Conservation (phyloP, 2,797 vertebrate species). For the Geotrypetes seraphini region DNA sequence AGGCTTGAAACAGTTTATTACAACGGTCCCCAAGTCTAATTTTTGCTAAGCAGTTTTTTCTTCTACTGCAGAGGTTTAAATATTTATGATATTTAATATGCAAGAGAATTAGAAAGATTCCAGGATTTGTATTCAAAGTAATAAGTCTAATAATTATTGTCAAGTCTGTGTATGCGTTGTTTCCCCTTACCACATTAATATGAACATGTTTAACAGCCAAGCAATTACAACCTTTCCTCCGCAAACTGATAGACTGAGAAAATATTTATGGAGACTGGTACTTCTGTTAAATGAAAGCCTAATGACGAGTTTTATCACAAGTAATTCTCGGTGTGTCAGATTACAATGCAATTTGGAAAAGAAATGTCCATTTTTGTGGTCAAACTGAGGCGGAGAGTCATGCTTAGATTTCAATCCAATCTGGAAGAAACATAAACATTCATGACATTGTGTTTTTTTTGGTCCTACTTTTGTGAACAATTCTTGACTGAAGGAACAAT, state of each 20-base stretch:
- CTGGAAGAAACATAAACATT: slow-evolving; percentile 16
- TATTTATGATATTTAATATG: slow-evolving; percentile 33
- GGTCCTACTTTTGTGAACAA: slow-evolving; percentile 7
- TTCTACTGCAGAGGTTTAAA: slow-evolving; percentile 29
- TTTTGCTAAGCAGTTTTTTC: too few species aligned
- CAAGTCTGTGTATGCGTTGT: too few species aligned
- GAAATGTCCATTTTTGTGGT: slow-evolving; percentile 20
- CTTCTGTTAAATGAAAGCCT: slow-evolving; percentile 14
- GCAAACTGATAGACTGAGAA: background rate
- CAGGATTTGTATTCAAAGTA: too few species aligned
- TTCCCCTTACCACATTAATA: too few species aligned
- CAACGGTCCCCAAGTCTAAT: too few species aligned
- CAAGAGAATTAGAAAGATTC: slow-evolving; percentile 24
- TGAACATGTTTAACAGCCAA: too few species aligned
- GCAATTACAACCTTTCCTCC: too few species aligned
- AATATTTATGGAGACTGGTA: slow-evolving; percentile 6
- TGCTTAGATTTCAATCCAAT: slow-evolving; percentile 21
- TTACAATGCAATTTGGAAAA: slow-evolving; percentile 1
- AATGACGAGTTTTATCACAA: too few species aligned
- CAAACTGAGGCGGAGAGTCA: slow-evolving; percentile 16
- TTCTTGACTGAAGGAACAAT: too few species aligned
- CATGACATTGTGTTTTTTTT: slow-evolving; percentile 7
- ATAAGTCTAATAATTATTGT: too few species aligned
- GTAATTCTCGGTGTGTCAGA: too few species aligned
- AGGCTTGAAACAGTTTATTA: too few species aligned